These are phyloP conservation scores for Phthorimaea operculella DNA, from an alignment of 1,140 invertebrate genomes.

Conservation along the genomic window DNA sequence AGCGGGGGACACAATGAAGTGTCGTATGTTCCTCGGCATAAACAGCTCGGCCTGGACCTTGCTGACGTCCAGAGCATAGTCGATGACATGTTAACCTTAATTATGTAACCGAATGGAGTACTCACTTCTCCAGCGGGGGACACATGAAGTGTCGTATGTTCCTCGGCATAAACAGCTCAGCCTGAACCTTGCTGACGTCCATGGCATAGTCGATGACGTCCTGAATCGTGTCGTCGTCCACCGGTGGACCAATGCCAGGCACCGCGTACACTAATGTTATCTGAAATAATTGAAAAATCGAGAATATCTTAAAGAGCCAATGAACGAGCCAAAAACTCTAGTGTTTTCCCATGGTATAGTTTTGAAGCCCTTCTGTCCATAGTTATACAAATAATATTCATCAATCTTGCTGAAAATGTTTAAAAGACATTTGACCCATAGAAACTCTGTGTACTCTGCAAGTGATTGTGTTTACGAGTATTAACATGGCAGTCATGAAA, in stretches of 20 bases:
- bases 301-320: too few relatives aligned
- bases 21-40: constrained; percentile 72
- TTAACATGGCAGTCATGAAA: too few relatives aligned
- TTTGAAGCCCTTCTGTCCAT: too few relatives aligned
- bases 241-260: constrained; percentile 68
- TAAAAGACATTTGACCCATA: too few relatives aligned
- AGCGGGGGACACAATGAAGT: constrained; percentile 71
- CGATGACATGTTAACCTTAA: constrained; percentile 56
- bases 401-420: too few relatives aligned
- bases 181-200: constrained; percentile 63
- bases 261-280: constrained; percentile 59
- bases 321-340: too few relatives aligned
- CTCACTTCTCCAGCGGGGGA: constrained; percentile 68
- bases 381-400: too few relatives aligned
- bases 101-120: constrained; percentile 29
- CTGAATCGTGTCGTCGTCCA: constrained; percentile 55
- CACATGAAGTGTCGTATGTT: constrained; percentile 71
- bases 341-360: too few relatives aligned
- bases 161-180: constrained; percentile 70
- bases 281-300: constrained; percentile 20
- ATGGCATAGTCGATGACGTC: constrained; percentile 64
- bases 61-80: constrained; percentile 65
- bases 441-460: too few relatives aligned
- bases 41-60: constrained; percentile 67
- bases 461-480: too few relatives aligned